phyloP scores from a whole-genome alignment of 2,888 invertebrate genomes.

The Oligia fasciuncula region DNA sequence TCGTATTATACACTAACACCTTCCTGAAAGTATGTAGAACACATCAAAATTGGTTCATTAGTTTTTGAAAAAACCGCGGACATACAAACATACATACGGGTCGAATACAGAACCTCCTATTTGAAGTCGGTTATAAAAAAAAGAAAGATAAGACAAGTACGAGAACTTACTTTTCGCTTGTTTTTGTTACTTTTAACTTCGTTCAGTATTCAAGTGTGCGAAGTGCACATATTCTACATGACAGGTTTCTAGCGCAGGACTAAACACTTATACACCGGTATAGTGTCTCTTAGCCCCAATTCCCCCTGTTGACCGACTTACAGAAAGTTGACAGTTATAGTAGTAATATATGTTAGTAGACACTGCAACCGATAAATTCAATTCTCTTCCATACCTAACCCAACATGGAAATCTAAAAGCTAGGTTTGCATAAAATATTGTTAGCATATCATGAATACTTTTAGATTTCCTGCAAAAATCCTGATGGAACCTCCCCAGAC shows the following conservation, averaged over 20 bases:
- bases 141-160: not conserved
- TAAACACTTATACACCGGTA: slow-evolving; percentile 12
- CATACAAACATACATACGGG: no score
- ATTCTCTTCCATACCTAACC: slow-evolving; percentile 17
- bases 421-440: slow-evolving; percentile 24
- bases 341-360: slow-evolving; percentile 30
- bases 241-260: not conserved
- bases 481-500: slow-evolving; percentile 33
- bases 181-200: no score
- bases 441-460: slow-evolving; percentile 34
- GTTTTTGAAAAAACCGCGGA: no score
- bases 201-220: not conserved
- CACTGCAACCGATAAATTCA: slow-evolving; percentile 14
- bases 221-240: not conserved
- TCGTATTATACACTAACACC: no score
- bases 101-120: no score
- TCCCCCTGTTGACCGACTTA: slow-evolving; percentile 27
- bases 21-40: no score
- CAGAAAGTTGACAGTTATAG: not conserved
- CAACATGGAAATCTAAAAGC: slow-evolving; percentile 5
- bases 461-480: slow-evolving; percentile 45
- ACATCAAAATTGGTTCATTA: no score
- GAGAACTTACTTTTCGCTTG: not conserved
- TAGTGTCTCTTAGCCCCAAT: not conserved
- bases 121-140: no score